Evolutionary conservation across 2,888 invertebrate species (phyloP).

Genomic region (Urechis unicinctus): DNA sequence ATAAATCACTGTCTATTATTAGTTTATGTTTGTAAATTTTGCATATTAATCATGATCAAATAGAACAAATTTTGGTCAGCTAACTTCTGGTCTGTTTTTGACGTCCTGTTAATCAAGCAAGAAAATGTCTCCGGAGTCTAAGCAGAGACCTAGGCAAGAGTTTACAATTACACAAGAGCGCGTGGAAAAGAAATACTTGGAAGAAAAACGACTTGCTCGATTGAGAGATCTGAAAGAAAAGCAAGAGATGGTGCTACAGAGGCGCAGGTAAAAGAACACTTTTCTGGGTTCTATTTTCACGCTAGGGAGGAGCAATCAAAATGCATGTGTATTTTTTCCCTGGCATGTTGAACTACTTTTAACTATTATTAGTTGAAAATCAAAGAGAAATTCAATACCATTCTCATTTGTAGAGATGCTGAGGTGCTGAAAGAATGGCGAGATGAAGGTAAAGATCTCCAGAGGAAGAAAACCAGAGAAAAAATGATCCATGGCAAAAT

Average conservation of each 20-base stretch:
- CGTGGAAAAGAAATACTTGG: constrained; percentile 29
- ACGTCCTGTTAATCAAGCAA: no score
- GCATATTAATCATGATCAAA: not conserved
- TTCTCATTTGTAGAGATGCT: constrained; percentile 41
- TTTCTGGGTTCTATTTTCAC: no score
- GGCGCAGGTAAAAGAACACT: constrained; percentile 36
- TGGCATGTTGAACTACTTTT: no score
- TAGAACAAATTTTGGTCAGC: not conserved
- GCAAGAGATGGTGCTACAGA: constrained; percentile 41
- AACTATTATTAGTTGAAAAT: no score
- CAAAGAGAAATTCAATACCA: no score
- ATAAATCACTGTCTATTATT: not conserved
- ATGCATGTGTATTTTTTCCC: no score
- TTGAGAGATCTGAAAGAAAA: constrained; percentile 38
- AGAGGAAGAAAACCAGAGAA: constrained; percentile 35
- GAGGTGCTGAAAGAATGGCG: constrained; percentile 37
- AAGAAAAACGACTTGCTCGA: constrained; percentile 34
- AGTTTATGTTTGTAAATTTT: not conserved
- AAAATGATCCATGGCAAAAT: constrained; percentile 14
- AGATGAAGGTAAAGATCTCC: constrained; percentile 35
- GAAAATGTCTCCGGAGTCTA: no score
- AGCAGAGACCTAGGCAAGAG: no score
- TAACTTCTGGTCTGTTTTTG: no score
- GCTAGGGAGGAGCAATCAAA: no score
- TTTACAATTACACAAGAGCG: constrained; percentile 25